These are phyloP conservation scores for Karalla daura DNA, from an alignment of 2,797 vertebrate genomes.

Conservation along the genomic window DNA sequence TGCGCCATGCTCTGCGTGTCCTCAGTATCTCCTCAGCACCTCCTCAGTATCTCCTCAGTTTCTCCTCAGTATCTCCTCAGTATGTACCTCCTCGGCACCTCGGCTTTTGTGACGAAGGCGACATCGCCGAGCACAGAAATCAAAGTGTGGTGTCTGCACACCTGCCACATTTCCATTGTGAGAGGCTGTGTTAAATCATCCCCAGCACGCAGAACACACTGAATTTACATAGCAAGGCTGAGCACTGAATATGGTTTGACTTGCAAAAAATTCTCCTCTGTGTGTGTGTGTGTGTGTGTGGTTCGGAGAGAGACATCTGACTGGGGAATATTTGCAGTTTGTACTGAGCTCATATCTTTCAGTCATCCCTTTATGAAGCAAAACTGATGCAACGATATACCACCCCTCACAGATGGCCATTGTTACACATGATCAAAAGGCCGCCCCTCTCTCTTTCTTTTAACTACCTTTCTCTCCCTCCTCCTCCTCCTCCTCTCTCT, in stretches of 20 bases:
- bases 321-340: conserved; percentile 44
- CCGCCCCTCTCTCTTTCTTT: conserved; percentile 40
- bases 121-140: conserved; percentile 18
- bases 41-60: too few relatives aligned
- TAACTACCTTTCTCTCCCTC: conserved; percentile 41
- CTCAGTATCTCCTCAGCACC: too few relatives aligned
- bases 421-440: conserved; percentile 67
- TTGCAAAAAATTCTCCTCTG: conserved; percentile 7
- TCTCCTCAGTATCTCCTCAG: too few relatives aligned
- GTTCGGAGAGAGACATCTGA: neutral
- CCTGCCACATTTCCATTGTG: conserved; percentile 48
- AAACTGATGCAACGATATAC: conserved; percentile 66
- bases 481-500: conserved; percentile 8
- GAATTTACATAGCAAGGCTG: conserved; percentile 42
- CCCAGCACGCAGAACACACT: conserved; percentile 41
- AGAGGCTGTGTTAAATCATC: conserved; percentile 49
- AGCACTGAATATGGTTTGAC: conserved; percentile 18
- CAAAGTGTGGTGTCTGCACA: conserved; percentile 36
- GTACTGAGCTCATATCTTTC: conserved; percentile 51
- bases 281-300: neutral
- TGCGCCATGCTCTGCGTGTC: too few relatives aligned
- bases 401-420: conserved; percentile 41
- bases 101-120: conserved; percentile 5
- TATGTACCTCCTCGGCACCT: conserved; percentile 26
- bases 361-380: conserved; percentile 61